Evolutionary conservation across 64 coral and sea anemone species (phyloP).

Genomic region (Dendrophyllia cribrosa): DNA sequence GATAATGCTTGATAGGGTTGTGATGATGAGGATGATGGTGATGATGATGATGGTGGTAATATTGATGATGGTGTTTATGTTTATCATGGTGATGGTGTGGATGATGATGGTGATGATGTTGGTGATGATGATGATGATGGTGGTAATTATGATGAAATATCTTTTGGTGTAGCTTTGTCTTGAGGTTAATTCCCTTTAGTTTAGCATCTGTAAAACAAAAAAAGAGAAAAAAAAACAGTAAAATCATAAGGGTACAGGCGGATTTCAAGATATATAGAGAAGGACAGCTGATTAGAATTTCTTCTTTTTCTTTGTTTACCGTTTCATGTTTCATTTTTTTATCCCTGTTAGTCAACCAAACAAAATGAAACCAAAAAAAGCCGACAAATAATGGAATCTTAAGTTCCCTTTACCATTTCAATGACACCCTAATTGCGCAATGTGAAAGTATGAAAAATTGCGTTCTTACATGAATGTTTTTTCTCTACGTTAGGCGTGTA

Average conservation of each 20-base stretch:
- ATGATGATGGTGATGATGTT: neutral
- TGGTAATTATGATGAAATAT: slow-evolving; percentile 16
- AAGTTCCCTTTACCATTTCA: no score
- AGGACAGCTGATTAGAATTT: no score
- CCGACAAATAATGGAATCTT: no score
- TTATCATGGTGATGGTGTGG: neutral
- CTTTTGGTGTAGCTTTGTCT: slow-evolving; percentile 24
- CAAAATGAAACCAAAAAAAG: no score
- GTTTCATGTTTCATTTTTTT: no score
- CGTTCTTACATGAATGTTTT: no score
- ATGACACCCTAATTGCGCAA: no score
- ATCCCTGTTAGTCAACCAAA: no score
- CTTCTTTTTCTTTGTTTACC: no score
- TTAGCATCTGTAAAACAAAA: neutral
- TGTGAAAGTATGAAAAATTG: no score
- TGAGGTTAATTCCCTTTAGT: neutral
- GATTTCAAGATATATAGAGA: no score
- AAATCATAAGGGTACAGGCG: neutral
- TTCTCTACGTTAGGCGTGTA: no score
- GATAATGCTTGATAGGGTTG: neutral
- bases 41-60: neutral
- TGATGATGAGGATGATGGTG: neutral
- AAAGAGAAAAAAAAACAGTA: neutral
- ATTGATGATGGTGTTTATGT: neutral
- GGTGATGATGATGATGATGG: neutral